Base-by-base conservation (phyloP, 1,140 invertebrate genomes). In the Stegodyphus mimosarum region DNA sequence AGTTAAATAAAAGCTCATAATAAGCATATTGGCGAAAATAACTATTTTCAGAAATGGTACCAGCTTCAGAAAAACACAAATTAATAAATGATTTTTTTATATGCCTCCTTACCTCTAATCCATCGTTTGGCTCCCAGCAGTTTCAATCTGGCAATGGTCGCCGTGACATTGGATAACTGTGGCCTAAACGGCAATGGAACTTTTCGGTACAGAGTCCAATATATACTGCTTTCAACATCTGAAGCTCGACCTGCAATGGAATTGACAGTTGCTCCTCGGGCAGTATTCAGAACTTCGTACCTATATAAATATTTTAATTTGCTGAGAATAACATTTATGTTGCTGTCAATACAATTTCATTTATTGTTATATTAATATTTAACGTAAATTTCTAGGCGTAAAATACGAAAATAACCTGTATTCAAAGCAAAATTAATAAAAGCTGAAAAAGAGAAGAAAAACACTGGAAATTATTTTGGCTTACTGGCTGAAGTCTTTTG, bases 121-220 rank as follows among this genome's bases (percentile, higher is more conserved):
- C 73, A 84, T 51, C 73, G 67, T 10, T 75, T 84, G 7, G 83
- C 83, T 6, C 83, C 83, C 0, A 84, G 64, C 2, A 84, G 53
- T 15, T 84, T 84, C 1, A 84, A 66, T 7, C 67, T 66, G 1
- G 83, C 64, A n/a, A 60, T 60, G 0, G 83, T 84, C 4, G 64
- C 73, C 2, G 83, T 84, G 0, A 67, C 73, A 18, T 84, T 84
- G 13, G 83, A 11, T 7, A 84, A 51, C n/a, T 53, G 63, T 5
- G 83, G 83, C 17, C 83, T 49, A n/a, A 84, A 84, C 6, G 83
- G 72, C 2, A 84, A 9, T 1, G 83, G 83, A 7, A 84, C 83
- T 53, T 70, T 76, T 5, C 73, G 5, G 66, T 84, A 84, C 18
- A 84, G 55, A 48, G 83, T 76, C 83, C 83, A 84, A 66, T 84